Base-by-base conservation (phyloP, 2,797 vertebrate genomes). In the Tadarida brasiliensis region DNA sequence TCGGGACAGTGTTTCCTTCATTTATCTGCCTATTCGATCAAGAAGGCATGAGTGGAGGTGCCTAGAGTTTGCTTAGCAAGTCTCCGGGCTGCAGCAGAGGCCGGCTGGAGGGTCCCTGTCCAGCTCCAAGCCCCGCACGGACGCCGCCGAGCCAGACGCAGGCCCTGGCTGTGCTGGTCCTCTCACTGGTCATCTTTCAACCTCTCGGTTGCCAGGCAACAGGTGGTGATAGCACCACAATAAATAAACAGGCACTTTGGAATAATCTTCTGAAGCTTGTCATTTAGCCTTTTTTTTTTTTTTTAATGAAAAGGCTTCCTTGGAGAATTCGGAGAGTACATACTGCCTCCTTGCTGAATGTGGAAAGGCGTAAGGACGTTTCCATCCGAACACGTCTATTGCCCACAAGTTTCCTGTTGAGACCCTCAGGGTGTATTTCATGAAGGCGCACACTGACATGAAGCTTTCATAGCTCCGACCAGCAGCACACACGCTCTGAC, bases 151-250 rank as follows among this genome's bases (percentile, higher is more conserved):
- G 63, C 61, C 87, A 90, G 71, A 80, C 47, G 11, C 3, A 88
- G 30, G 83, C 56, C 78, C 78, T 30, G 9, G 28, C 28, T 51
- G 30, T 11, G 59, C 14, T 81, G 54, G 73, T 88, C 17, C n/a
- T 51, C 33, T 95, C 68, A 56, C 95, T 96, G 94, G 95, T 84
- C 73, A 87, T 33, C 71, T 76, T 44, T 74, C 83, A 95, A 96
- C 95, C 0, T 73, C 96, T 93, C 80, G 83, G 88, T 74, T 98
- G 91, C 95, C 94, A 94, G 94, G 87, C 87, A 97, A 87, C 61
- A 95, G 82, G 51, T 94, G 51, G 73, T 71, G 87, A 59, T 15
- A 86, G 59, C 35, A 78, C 80, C 83, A 88, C 90, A 80, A 93
- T 86, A 95, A 96, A 92, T 59, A 94, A 92, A 90, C 73, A 91